These are phyloP conservation scores for Mimas tiliae DNA, from an alignment of 2,888 invertebrate genomes.

Conservation along the genomic window DNA sequence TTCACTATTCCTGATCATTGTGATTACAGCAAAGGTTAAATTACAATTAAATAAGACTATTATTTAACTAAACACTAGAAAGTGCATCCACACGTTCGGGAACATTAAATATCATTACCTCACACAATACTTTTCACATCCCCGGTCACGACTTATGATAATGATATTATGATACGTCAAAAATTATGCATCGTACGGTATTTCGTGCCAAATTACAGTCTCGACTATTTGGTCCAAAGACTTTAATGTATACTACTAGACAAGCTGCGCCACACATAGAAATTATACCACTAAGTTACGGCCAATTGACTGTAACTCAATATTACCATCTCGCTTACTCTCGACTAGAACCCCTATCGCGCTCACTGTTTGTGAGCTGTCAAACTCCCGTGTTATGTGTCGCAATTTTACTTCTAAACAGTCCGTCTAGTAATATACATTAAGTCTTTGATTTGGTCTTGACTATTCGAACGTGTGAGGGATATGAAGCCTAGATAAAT, in stretches of 20 bases:
- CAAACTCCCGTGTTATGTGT: too few relatives aligned
- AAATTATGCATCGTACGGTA: slow-evolving; percentile 51
- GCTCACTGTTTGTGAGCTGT: too few relatives aligned
- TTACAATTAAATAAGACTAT: background rate
- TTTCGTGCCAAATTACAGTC: slow-evolving; percentile 43
- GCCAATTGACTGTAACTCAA: too few relatives aligned
- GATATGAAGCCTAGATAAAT: slow-evolving; percentile 35
- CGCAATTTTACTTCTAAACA: too few relatives aligned
- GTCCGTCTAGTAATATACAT: too few relatives aligned
- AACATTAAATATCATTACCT: slow-evolving; percentile 37
- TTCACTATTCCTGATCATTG: background rate
- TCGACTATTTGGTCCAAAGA: slow-evolving; percentile 23
- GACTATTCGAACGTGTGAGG: slow-evolving; percentile 26
- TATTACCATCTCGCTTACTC: too few relatives aligned
- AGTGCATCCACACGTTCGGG: slow-evolving; percentile 31
- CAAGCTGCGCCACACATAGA: too few relatives aligned
- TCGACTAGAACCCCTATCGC: too few relatives aligned
- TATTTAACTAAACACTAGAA: slow-evolving; percentile 8
- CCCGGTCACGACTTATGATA: slow-evolving; percentile 41
- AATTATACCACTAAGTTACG: too few relatives aligned
- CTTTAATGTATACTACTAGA: too few relatives aligned
- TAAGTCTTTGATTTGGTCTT: too few relatives aligned
- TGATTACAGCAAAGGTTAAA: background rate
- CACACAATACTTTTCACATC: slow-evolving; percentile 31
- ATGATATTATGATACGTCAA: slow-evolving; percentile 49